These are phyloP conservation scores for Sciurus carolinensis DNA, from an alignment of 2,797 vertebrate species.

Conservation along the genomic window DNA sequence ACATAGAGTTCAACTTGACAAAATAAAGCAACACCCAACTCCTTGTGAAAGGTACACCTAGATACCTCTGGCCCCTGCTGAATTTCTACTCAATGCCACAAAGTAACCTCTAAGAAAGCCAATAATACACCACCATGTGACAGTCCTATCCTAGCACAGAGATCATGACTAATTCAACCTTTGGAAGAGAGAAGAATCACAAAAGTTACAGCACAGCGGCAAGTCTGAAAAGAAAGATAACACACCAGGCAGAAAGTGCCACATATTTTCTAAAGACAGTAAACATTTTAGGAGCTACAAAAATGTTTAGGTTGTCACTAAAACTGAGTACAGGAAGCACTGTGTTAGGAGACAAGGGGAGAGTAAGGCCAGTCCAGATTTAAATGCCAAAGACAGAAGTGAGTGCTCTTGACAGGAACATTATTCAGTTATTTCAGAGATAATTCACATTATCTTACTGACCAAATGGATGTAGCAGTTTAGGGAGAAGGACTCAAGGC, in stretches of 20 bases:
- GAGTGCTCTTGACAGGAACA: background rate
- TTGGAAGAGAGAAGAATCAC: constrained; percentile 22
- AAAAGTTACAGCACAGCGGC: background rate
- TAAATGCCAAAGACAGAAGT: background rate
- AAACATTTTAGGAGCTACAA: constrained; percentile 24
- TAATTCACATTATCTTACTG: background rate
- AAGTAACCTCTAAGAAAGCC: background rate
- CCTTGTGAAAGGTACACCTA: background rate
- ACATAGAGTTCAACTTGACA: constrained; percentile 31
- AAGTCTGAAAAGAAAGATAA: background rate
- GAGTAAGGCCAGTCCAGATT: background rate
- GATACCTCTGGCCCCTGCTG: constrained; percentile 9
- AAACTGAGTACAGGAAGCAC: background rate
- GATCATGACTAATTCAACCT: constrained; percentile 55
- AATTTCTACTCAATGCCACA: background rate
- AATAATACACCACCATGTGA: background rate
- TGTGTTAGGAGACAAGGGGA: background rate
- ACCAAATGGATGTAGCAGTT: background rate
- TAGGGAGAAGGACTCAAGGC: background rate
- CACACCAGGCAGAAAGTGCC: constrained; percentile 29
- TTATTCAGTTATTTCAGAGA: constrained; percentile 40
- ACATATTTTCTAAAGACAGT: constrained; percentile 27
- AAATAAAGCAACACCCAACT: constrained; percentile 60
- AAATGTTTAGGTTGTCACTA: background rate
- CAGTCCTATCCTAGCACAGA: background rate